Evolutionary conservation across 2,797 vertebrate genomes (phyloP).

Genomic region (Hyperoplus lanceolatus): DNA sequence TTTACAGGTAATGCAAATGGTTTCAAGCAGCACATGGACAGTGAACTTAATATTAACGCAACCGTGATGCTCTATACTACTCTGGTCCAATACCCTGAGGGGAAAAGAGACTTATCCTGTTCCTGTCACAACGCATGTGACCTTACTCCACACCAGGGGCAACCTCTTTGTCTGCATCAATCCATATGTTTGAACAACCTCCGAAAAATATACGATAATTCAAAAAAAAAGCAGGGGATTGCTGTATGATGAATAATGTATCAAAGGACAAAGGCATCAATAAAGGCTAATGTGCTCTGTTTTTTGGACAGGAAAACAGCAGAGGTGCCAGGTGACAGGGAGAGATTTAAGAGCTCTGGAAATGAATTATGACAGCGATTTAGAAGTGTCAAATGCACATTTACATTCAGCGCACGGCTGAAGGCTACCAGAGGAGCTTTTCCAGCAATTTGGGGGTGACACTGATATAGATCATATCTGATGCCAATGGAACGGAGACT

Average conservation of each 20-base stretch:
- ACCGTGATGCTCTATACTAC: constrained; percentile 13
- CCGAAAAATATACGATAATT: constrained; percentile 61
- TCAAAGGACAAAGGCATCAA: constrained; percentile 83
- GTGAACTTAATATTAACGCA: constrained; percentile 12
- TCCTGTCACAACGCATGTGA: constrained; percentile 70
- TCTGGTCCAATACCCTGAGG: constrained; percentile 4
- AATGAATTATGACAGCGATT: constrained; percentile 87
- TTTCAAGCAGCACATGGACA: constrained; percentile 1
- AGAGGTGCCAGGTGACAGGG: constrained; percentile 73
- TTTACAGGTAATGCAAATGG: constrained; percentile 1
- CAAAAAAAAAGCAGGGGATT: constrained; percentile 41
- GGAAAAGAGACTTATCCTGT: constrained; percentile 42
- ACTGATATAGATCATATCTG: constrained; percentile 79
- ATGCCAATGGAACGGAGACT: constrained; percentile 65
- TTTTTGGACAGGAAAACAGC: constrained; percentile 80
- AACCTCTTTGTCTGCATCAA: constrained; percentile 67
- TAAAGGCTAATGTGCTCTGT: constrained; percentile 81
- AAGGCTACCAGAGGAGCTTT: constrained; percentile 67
- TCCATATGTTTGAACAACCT: constrained; percentile 68
- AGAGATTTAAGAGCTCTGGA: constrained; percentile 83
- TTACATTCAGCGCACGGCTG: constrained; percentile 80
- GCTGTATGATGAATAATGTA: constrained; percentile 83
- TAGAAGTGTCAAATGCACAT: constrained; percentile 83
- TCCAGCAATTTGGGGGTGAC: constrained; percentile 78
- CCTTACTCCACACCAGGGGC: constrained; percentile 40